Base-by-base conservation (phyloP, 2,113 vertebrate species). In the Laterallus jamaicensis region DNA sequence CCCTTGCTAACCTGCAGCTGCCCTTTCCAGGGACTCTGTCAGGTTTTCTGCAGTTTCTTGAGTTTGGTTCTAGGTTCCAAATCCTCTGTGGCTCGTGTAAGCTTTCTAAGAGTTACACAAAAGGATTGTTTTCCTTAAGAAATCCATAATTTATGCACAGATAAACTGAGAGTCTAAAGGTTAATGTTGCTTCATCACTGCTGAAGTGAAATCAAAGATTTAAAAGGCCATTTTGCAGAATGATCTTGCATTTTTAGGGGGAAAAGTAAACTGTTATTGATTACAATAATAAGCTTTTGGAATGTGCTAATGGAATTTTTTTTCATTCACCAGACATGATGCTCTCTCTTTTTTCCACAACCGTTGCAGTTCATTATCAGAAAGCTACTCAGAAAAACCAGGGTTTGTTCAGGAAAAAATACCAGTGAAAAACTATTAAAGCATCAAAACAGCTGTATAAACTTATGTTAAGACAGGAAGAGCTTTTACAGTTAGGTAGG, bases 141-240 rank as follows among this genome's bases (percentile, higher is more conserved):
- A 94, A 92, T 35, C n/a, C 81, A 91, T 77, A 95, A 94, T 22
- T 82, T 94, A 90, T 92, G 91, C 77, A 63, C 69, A 96, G 88
- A 82, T 87, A 92, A 92, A 91, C 54, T 0, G 31, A 42, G 74
- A 80, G 58, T 82, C 83, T 77, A 82, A 96, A 97, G 77, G 95
- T 92, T 95, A 96, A 82, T 62, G 39, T 80, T 93, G 81, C n/a
- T 82, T 96, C 82, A 77, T 89, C 86, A 52, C 74, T 35, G 67
- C 42, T 85, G 88, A 91, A 89, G 67, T 86, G 84, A 96, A 96
- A 92, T 71, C 58, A 87, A 82, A 91, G 69, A 95, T 82, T 91
- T 92, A 29, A 92, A 89, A 96, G 88, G 78, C 73, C 77, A 82
- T 93, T 96, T 58, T 91, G 66, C 44, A 85, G 75, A 89, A 85